Evolutionary conservation across 2,888 invertebrate species (phyloP).

Genomic region (Philereme vetulata): DNA sequence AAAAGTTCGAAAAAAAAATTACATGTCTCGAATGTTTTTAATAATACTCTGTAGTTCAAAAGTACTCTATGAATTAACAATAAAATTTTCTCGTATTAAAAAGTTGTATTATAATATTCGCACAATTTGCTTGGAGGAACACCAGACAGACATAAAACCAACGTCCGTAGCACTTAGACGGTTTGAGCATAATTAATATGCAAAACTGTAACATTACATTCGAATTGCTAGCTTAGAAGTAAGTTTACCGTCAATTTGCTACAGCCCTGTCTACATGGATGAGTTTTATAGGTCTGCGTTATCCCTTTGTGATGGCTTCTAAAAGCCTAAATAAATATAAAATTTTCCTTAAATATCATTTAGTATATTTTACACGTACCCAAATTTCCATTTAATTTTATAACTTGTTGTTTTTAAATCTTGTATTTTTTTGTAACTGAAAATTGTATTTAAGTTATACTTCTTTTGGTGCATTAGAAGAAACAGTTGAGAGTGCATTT

Average conservation of each 20-base stretch:
- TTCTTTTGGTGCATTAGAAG: no score
- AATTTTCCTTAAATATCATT: no score
- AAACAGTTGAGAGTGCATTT: no score
- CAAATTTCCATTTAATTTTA: no score
- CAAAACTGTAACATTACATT: constrained; percentile 53
- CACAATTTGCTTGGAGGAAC: constrained; percentile 18
- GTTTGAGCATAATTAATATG: constrained; percentile 61
- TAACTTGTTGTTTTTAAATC: no score
- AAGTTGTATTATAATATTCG: neutral
- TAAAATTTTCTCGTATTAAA: neutral
- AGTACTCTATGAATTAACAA: no score
- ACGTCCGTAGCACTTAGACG: constrained; percentile 45
- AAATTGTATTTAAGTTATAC: no score
- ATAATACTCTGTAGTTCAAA: no score
- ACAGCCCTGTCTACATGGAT: constrained; percentile 36
- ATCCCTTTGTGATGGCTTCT: neutral
- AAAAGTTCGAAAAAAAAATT: no score
- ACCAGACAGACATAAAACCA: constrained; percentile 33
- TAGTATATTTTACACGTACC: no score
- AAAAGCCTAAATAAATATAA: neutral
- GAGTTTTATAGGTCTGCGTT: constrained; percentile 22
- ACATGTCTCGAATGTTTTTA: no score
- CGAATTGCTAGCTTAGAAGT: constrained; percentile 56
- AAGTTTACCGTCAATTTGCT: constrained; percentile 47
- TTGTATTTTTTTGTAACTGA: no score